phyloP scores from a whole-genome alignment of 1,140 invertebrate genomes.

The Drosophila fuyamai region DNA sequence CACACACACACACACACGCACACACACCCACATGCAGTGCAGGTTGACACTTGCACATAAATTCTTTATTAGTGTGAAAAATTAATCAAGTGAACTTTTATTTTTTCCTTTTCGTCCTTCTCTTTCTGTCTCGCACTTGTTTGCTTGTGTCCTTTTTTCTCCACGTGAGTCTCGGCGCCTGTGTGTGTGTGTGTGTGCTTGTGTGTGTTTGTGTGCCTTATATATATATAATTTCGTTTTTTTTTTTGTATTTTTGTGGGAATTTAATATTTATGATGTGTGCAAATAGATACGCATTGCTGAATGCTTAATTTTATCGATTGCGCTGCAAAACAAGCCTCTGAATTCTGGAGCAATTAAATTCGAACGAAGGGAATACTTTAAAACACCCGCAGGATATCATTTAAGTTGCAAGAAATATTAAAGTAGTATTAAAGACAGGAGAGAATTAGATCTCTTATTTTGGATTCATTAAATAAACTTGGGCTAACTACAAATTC shows the following conservation, averaged over 20 bases:
- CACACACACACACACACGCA: conserved; percentile 12
- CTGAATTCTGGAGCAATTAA: conserved; percentile 23
- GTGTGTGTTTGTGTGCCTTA: conserved; percentile 10
- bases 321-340: conserved; percentile 47
- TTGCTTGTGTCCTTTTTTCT: conserved; percentile 35
- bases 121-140: conserved; percentile 25
- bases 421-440: background rate
- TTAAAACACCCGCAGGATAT: conserved; percentile 13
- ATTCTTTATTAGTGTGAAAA: conserved; percentile 83
- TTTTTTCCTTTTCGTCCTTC: conserved; percentile 18
- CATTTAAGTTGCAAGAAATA: background rate
- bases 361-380: conserved; percentile 4
- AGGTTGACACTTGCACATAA: conserved; percentile 79
- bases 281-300: conserved; percentile 80
- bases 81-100: conserved; percentile 76
- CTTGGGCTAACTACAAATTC: no score
- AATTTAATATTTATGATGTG: conserved; percentile 80
- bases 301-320: conserved; percentile 77
- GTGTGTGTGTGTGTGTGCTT: conserved; percentile 10
- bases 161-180: conserved; percentile 1
- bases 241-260: conserved; percentile 60
- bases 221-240: conserved; percentile 34
- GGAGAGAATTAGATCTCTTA: no score
- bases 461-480: no score
- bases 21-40: conserved; percentile 46